Evolutionary conservation across 2,888 invertebrate genomes (phyloP).

Genomic region (Drosophila parthenogenetica): DNA sequence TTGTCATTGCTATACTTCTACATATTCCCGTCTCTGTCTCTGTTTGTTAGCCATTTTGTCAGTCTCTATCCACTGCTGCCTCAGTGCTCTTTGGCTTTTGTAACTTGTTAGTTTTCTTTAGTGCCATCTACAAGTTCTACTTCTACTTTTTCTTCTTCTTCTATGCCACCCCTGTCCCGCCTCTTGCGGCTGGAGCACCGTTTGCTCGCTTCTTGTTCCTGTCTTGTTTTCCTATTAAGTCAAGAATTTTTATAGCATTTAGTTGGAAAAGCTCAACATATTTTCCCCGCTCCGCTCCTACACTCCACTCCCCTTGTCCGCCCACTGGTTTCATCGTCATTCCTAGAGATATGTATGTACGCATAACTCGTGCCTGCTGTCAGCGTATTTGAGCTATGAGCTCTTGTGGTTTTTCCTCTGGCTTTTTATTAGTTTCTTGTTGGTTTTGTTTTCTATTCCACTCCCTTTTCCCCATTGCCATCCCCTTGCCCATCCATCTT

Average conservation of each 20-base stretch:
- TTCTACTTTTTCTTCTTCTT: conserved; percentile 1
- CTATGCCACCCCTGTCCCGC: not conserved
- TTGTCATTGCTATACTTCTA: not conserved
- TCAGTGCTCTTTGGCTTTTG: conserved; percentile 63
- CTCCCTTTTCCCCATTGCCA: not conserved
- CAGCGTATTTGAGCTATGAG: conserved; percentile 79
- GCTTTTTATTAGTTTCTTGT: conserved; percentile 78
- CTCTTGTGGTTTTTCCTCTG: conserved; percentile 72
- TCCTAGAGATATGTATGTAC: conserved; percentile 53
- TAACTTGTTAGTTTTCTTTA: conserved; percentile 79
- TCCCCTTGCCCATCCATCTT: not conserved
- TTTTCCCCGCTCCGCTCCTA: conserved; percentile 46
- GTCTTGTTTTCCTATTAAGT: conserved; percentile 80
- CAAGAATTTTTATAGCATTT: conserved; percentile 81
- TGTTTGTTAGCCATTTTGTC: conserved; percentile 49
- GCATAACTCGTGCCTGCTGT: conserved; percentile 80
- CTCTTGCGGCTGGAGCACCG: conserved; percentile 14
- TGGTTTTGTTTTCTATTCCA: conserved; percentile 30
- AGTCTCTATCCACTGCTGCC: conserved; percentile 16
- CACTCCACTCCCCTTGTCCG: not conserved
- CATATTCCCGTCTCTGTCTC: conserved; percentile 5
- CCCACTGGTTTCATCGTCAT: not conserved
- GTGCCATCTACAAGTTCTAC: conserved; percentile 60
- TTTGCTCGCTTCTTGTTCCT: conserved; percentile 56
- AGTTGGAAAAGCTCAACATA: conserved; percentile 79